These are phyloP conservation scores for Mimas tiliae DNA, from an alignment of 2,888 invertebrate genomes.

Conservation along the genomic window DNA sequence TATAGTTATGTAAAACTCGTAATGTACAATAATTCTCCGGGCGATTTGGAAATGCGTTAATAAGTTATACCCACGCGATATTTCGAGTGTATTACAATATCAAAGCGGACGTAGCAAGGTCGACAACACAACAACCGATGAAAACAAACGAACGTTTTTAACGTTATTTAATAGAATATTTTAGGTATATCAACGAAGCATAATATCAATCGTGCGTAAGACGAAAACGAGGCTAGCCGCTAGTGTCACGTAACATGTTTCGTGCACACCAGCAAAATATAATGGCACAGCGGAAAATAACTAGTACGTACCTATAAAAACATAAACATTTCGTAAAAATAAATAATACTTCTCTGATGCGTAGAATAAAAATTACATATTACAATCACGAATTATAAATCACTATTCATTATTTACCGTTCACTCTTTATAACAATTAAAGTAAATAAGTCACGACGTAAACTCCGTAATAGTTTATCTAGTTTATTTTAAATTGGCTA, in stretches of 20 bases:
- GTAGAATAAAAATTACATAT: too few relatives aligned
- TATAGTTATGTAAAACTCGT: not conserved
- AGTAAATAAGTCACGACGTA: too few relatives aligned
- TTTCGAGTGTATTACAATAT: not conserved
- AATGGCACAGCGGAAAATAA: not conserved
- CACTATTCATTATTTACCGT: too few relatives aligned
- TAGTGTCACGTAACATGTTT: not conserved
- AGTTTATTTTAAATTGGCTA: too few relatives aligned
- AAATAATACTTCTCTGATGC: not conserved
- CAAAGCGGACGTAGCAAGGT: conserved; percentile 17
- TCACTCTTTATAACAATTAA: too few relatives aligned
- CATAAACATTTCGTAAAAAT: not conserved
- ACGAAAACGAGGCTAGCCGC: not conserved
- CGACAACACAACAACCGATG: not conserved
- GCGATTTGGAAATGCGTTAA: not conserved
- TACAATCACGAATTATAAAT: not conserved
- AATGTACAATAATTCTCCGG: too few relatives aligned
- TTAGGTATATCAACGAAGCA: too few relatives aligned
- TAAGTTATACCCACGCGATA: conserved; percentile 1
- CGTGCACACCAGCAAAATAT: not conserved
- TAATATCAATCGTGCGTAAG: not conserved
- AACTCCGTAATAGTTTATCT: too few relatives aligned
- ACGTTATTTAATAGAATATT: not conserved
- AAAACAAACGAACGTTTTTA: conserved; percentile 4
- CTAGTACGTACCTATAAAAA: not conserved